Percentiles rank a stretch among this genome's conserved stretches.
These are phyloP conservation scores for Dicrostonyx torquatus DNA, from an alignment of 2,797 vertebrate species.

Conservation along the genomic window DNA sequence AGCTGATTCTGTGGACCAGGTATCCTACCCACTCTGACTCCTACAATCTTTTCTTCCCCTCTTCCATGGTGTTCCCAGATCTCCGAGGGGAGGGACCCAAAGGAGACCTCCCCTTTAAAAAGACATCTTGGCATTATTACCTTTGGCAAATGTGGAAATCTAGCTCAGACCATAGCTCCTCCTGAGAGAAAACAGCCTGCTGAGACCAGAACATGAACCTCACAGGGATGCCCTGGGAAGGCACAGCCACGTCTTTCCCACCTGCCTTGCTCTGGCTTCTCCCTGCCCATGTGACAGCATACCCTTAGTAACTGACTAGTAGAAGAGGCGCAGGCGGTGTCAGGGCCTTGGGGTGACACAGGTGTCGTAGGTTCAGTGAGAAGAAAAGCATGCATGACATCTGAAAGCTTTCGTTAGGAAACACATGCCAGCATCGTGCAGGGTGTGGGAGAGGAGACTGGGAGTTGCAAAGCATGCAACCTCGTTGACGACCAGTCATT, in stretches of 20 bases:
- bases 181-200: neutral
- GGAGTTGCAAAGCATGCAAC: neutral
- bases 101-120: neutral
- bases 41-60: neutral
- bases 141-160: neutral
- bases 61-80: neutral
- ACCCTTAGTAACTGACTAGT: neutral
- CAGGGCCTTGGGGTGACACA: neutral
- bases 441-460: neutral
- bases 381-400: neutral
- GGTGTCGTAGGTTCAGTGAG: neutral
- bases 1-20: neutral
- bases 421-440: too few species aligned
- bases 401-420: neutral
- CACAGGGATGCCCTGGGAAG: neutral
- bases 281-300: accelerated
- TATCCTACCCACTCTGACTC: neutral
- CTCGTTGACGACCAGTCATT: neutral
- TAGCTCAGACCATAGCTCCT: neutral
- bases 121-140: neutral
- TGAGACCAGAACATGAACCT: neutral
- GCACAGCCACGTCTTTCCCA: neutral
- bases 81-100: neutral
- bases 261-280: neutral
- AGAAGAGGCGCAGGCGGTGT: neutral